Evolutionary conservation across 1,140 invertebrate species (phyloP), one percentile per base, ranked within the genome.

Genomic region (Manduca sexta): DNA sequence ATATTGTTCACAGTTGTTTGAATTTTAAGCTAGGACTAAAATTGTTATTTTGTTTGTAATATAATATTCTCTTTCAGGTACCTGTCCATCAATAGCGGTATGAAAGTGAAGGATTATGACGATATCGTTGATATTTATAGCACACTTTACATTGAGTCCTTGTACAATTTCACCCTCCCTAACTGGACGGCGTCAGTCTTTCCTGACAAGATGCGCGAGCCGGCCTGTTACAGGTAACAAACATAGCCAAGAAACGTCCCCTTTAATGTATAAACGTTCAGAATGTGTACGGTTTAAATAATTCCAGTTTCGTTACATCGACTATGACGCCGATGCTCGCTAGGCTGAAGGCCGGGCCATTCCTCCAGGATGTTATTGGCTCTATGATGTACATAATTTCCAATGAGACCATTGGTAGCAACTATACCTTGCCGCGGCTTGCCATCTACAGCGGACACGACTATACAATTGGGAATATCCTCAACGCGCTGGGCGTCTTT

Each of bases 401-500:
- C 1, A 88, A 88, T 13, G 57, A 64, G 11, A 35, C 0, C 11
- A 16, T 15, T 4, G 15, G 17, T 2, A 61, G 49, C n/a, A 5
- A 57, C 47, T 3, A 65, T 1, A 43, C 40, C 8, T 37, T 89
- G 54, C 86, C 90, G 26, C 93, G 92, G 59, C 52, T 95, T 38
- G 90, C 89, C 65, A 87, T 95, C 15, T 95, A 93, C 63, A 95
- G 93, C 65, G 92, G 88, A 17, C 95, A 97, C 74, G 96, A 97
- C 75, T 91, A 92, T 2, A 97, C 93, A 0, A 72, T 97, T 6
- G 91, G 92, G 0, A 93, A 91, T 61, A 60, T 97, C 18, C 84
- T 97, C 3, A 91, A 91, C 70, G 87, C 91, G 0, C 75, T 97
- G 17, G 88, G 90, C 11, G 59, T 96, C 3, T 97, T 92, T 71